Evolutionary conservation across 2,888 invertebrate genomes (phyloP).

Genomic region (Nephrotoma guestfalica): DNA sequence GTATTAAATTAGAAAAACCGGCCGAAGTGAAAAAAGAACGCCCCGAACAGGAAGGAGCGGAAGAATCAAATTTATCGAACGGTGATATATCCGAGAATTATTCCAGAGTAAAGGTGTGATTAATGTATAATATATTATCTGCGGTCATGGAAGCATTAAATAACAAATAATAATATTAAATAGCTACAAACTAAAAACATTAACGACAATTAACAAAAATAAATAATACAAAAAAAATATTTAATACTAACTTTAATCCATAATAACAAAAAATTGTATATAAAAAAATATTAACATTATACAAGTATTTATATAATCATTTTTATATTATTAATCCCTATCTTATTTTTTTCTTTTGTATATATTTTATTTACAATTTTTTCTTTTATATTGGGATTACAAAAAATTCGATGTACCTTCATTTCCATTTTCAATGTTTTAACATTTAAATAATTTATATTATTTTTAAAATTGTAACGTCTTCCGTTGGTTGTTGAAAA

Average conservation of each 20-base stretch:
- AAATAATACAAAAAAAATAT: neutral
- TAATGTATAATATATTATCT: constrained; percentile 1
- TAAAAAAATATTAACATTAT: neutral
- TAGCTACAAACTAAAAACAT: neutral
- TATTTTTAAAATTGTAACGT: neutral
- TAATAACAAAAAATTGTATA: neutral
- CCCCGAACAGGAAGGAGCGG: neutral
- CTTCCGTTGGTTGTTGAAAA: neutral
- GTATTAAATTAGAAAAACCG: neutral
- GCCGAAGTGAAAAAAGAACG: neutral
- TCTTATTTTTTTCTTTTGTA: neutral
- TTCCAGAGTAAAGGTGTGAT: constrained; percentile 5
- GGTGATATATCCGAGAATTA: constrained; percentile 4
- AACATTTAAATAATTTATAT: neutral
- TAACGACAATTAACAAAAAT: neutral
- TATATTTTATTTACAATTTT: neutral
- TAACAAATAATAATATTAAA: neutral
- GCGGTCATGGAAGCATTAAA: constrained; percentile 3
- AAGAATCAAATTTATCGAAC: constrained; percentile 2
- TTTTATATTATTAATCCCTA: neutral
- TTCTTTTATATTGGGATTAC: neutral
- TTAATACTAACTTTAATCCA: neutral
- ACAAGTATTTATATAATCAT: neutral
- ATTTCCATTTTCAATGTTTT: neutral
- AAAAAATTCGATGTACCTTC: neutral